phyloP scores from a whole-genome alignment of 1,140 invertebrate genomes.

The Meloidogyne exigua region DNA sequence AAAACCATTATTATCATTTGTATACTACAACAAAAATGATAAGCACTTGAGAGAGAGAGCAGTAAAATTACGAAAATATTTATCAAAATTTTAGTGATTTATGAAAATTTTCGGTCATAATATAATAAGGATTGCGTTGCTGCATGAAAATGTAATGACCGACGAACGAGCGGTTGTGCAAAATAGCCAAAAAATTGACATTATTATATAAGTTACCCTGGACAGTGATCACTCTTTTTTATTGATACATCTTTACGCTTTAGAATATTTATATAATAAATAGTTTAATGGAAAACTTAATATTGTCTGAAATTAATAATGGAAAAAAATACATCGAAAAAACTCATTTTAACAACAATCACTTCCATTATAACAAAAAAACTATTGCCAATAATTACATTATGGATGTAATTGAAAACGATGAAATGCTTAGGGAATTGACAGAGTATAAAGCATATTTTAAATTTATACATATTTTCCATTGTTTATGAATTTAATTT shows the following conservation, averaged over 20 bases:
- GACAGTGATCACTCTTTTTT: neutral
- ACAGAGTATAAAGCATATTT: neutral
- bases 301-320: neutral
- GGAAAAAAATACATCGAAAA: neutral
- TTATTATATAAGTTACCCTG: neutral
- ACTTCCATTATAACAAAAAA: neutral
- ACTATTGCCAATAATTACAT: neutral
- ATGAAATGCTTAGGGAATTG: neutral
- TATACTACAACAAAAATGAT: neutral
- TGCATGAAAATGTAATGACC: neutral
- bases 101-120: neutral
- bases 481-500: too few species aligned
- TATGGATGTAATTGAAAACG: neutral
- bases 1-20: neutral
- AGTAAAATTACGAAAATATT: slow-evolving; percentile 5
- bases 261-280: neutral
- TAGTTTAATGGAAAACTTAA: neutral
- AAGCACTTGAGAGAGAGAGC: neutral
- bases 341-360: neutral
- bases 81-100: neutral
- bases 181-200: neutral
- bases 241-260: neutral
- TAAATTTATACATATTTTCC: too few species aligned
- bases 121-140: neutral
- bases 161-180: neutral